These are phyloP conservation scores for Zaprionus ghesquierei DNA, from an alignment of 1,140 invertebrate genomes.

Conservation along the genomic window DNA sequence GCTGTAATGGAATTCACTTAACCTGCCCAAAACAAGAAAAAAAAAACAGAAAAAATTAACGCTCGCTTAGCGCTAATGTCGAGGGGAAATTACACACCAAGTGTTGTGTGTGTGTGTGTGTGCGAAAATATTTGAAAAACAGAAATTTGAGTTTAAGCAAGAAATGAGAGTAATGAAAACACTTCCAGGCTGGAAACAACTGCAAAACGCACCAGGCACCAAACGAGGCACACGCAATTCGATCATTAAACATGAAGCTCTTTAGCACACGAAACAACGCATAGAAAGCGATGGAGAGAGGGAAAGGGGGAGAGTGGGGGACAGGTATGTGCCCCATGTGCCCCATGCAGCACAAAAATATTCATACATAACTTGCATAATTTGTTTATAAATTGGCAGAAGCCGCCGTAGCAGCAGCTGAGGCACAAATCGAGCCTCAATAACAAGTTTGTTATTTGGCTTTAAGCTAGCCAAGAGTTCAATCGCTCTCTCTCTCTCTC, in stretches of 20 bases:
- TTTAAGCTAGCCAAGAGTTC: background rate
- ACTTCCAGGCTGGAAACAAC: constrained; percentile 60
- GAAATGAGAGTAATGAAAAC: constrained; percentile 78
- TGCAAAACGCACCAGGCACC: constrained; percentile 55
- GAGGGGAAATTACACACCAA: constrained; percentile 57
- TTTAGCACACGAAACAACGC: constrained; percentile 67
- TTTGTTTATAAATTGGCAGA: constrained; percentile 67
- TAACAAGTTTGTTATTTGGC: background rate
- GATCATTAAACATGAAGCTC: constrained; percentile 81
- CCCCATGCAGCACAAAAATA: constrained; percentile 49
- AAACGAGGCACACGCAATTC: constrained; percentile 76
- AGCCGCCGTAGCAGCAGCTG: background rate
- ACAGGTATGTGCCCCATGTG: constrained; percentile 13
- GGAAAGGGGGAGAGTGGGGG: background rate
- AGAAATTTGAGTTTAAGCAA: constrained; percentile 57
- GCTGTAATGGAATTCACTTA: constrained; percentile 52
- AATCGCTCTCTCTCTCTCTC: background rate
- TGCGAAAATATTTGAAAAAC: constrained; percentile 48
- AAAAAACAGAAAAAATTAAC: too few relatives aligned
- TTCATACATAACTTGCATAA: constrained; percentile 53
- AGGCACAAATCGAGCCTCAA: background rate
- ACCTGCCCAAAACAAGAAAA: constrained; percentile 49
- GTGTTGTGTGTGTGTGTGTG: background rate
- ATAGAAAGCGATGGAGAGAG: background rate
- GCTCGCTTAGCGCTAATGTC: constrained; percentile 63